Percentiles rank a stretch among this genome's conserved stretches.
phyloP scores from a whole-genome alignment of 2,113 vertebrate species.

The Fulica atra region DNA sequence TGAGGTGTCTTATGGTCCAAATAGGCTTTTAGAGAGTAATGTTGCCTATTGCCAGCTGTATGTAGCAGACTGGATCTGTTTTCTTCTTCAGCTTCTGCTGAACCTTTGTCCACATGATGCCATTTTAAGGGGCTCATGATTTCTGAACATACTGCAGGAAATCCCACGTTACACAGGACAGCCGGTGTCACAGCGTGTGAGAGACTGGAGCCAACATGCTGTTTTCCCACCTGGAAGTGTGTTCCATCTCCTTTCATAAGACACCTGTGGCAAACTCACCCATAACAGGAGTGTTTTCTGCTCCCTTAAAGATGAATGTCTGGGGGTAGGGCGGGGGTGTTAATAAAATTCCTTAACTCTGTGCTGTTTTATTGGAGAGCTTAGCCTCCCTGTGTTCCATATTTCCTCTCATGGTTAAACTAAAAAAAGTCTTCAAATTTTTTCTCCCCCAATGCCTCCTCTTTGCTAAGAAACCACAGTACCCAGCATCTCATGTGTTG shows the following conservation, averaged over 20 bases:
- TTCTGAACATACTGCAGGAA: not conserved
- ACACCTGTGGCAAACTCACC: not conserved
- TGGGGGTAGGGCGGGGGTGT: not conserved
- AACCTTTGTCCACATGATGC: not conserved
- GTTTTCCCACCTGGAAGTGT: not conserved
- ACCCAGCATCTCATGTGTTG: not conserved
- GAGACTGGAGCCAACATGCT: not conserved
- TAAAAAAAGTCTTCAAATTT: not conserved
- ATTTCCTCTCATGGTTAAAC: not conserved
- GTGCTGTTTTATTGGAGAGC: not conserved
- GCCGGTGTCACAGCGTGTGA: not conserved
- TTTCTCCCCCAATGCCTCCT: not conserved
- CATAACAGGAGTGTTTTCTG: not conserved
- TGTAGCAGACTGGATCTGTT: not conserved
- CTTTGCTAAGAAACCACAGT: not conserved
- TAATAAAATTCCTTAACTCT: not conserved
- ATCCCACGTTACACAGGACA: not conserved
- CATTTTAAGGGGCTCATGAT: not conserved
- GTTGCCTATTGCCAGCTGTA: accelerated
- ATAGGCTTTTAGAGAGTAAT: not conserved
- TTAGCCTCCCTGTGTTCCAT: not conserved
- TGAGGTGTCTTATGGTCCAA: accelerated
- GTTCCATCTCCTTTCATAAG: not conserved
- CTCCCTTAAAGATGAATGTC: not conserved
- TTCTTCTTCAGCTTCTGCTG: not conserved